Evolutionary conservation across 2,888 invertebrate species (phyloP), one percentile per base, ranked within the genome.

Genomic region (Metallyticus violacea): DNA sequence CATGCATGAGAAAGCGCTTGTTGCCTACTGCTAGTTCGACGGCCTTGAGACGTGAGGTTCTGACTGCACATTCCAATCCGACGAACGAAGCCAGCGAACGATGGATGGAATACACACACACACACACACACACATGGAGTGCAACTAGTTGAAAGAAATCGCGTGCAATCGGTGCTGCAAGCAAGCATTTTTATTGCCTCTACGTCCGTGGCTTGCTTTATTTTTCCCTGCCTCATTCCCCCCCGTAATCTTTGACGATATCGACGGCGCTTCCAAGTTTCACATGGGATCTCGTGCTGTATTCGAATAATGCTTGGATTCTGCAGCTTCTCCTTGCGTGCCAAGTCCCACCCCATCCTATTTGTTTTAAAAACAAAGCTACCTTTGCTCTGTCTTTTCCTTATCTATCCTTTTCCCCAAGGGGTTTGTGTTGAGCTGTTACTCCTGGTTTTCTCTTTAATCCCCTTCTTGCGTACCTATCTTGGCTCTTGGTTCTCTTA

Each of bases 41-140:
- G 82, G 76, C 82, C 82, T 82, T 82, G 82, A 82, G 26, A 82
- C 40, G 15, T 26, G 25, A n/a, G 40, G 15, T 1, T 30, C 26
- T 62, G 30, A 81, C 62, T 82, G 82, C 82, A 82, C 82, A 82
- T 82, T 62, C 82, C 82, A 26, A 22, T 76, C 82, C 76, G 76
- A 62, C 15, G 40, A n/a, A n/a, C n/a, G n/a, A n/a, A n/a, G 22
- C 40, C 22, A 62, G 40, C 40, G 40, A 62, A 62, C 40, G 40
- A 62, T 62, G 40, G 40, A 62, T 62, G 40, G 15, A 62, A 62
- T 62, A 62, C n/a, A n/a, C n/a, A n/a, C n/a, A n/a, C n/a, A n/a
- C n/a, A n/a, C n/a, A n/a, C n/a, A n/a, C n/a, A n/a, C n/a, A n/a
- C n/a, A n/a, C 40, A 62, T 62, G 15, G 40, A 62, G 40, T 62